Conservation (phyloP, 64 coral and sea anemone genomes). For the Acropora tenuis region DNA sequence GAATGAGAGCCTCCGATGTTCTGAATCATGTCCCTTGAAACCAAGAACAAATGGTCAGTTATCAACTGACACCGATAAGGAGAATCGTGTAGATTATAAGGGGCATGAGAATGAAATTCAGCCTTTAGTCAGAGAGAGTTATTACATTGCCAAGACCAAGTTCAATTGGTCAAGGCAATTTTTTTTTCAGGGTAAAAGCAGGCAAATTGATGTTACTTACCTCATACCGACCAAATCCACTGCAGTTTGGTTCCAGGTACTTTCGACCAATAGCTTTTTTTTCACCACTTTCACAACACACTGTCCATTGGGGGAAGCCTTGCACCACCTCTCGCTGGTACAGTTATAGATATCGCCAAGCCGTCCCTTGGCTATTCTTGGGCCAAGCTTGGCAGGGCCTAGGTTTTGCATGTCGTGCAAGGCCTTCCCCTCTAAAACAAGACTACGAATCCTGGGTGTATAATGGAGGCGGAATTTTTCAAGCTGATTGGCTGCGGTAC, state of each 20-base stretch:
- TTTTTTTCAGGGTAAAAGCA: background rate
- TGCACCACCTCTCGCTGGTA: constrained; percentile 36
- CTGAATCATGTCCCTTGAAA: constrained; percentile 44
- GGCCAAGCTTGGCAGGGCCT: constrained; percentile 33
- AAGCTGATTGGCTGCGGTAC: background rate
- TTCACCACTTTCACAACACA: constrained; percentile 36
- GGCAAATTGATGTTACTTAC: constrained; percentile 15
- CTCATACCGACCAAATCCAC: constrained; percentile 52
- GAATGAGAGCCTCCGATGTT: background rate
- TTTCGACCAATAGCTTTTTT: background rate
- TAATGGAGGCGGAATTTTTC: constrained; percentile 15
- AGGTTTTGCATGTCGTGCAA: constrained; percentile 25
- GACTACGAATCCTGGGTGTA: constrained; percentile 32
- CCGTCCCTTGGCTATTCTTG: background rate
- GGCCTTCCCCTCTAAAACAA: constrained; percentile 43
- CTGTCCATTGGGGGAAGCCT: background rate
- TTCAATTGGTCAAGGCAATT: background rate
- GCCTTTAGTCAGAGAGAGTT: too few relatives aligned
- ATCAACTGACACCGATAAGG: background rate
- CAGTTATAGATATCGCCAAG: constrained; percentile 30
- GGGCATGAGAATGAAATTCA: too few relatives aligned
- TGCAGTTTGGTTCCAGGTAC: constrained; percentile 53
- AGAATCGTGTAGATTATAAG: too few relatives aligned
- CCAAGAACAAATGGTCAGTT: background rate
- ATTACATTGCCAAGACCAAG: too few relatives aligned